Evolutionary conservation across 2,888 invertebrate genomes (phyloP).

Genomic region (Rhodophaea formosa): DNA sequence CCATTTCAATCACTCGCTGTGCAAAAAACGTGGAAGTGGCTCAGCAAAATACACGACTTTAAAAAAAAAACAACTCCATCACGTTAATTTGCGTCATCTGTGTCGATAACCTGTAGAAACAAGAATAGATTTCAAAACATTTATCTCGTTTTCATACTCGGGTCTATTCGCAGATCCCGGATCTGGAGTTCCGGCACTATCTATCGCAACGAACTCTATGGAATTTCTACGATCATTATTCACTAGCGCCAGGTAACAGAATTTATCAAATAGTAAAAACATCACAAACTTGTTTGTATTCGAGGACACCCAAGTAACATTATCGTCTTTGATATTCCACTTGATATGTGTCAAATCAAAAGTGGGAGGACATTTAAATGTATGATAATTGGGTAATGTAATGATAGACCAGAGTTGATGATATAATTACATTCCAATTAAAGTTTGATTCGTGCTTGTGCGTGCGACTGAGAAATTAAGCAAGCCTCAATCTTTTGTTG

Average conservation of each 20-base stretch:
- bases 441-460: conserved; percentile 59
- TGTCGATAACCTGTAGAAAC: conserved; percentile 15
- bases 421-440: conserved; percentile 64
- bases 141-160: not conserved
- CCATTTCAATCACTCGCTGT: not conserved
- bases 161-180: conserved; percentile 4
- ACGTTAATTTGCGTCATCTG: conserved; percentile 6
- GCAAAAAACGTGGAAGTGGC: not conserved
- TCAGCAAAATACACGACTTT: conserved; percentile 2
- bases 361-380: conserved; percentile 25
- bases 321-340: not conserved
- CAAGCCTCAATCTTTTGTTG: conserved; percentile 74
- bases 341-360: conserved; percentile 18
- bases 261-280: not conserved
- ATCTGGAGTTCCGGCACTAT: conserved; percentile 7
- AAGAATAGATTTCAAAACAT: conserved; percentile 3
- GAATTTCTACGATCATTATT: conserved; percentile 10
- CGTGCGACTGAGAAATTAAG: conserved; percentile 76
- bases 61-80: not conserved
- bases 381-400: conserved; percentile 48
- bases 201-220: conserved; percentile 9
- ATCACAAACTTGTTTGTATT: conserved; percentile 1
- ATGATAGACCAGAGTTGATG: conserved; percentile 50
- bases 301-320: not conserved
- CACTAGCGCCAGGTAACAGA: conserved; percentile 1